Percentiles rank a stretch among this genome's conserved stretches.
Evolutionary conservation across 2,888 invertebrate species (phyloP).

Genomic region (Aphelenchoides bicaudatus): DNA sequence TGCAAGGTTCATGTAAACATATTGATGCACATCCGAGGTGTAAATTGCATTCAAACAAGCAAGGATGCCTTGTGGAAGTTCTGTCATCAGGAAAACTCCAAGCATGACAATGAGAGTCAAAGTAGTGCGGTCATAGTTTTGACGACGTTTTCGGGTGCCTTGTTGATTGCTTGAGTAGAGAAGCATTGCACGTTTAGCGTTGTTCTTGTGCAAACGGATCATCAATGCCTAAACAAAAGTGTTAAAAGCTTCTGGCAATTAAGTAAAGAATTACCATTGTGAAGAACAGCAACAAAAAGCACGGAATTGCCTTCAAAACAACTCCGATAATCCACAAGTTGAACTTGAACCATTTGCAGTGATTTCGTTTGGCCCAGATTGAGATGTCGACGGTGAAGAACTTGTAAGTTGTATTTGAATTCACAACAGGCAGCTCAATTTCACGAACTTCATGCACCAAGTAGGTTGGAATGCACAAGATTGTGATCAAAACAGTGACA

Average conservation of each 20-base stretch:
- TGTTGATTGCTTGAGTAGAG: conserved; percentile 28
- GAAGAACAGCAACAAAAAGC: too few species aligned
- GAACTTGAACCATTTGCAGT: conserved; percentile 36
- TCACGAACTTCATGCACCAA: conserved; percentile 37
- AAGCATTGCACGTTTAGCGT: conserved; percentile 37
- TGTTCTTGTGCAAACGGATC: conserved; percentile 37
- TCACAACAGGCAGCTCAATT: conserved; percentile 2
- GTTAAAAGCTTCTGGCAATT: conserved; percentile 37
- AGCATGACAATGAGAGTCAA: conserved; percentile 42
- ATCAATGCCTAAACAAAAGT: conserved; percentile 40
- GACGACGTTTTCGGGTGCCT: conserved; percentile 30
- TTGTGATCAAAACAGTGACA: conserved; percentile 28
- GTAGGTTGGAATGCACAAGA: conserved; percentile 38
- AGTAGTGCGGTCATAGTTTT: conserved; percentile 42
- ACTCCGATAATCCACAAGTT: conserved; percentile 43
- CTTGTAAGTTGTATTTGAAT: conserved; percentile 24
- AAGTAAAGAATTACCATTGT: not conserved
- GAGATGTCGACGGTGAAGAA: conserved; percentile 41
- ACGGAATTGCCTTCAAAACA: conserved; percentile 31
- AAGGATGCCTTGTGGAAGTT: conserved; percentile 40
- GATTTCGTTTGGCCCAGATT: conserved; percentile 33
- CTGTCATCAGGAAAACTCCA: conserved; percentile 38
- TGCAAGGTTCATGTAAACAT: conserved; percentile 38
- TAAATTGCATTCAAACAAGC: conserved; percentile 36
- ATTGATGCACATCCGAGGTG: not conserved